These are phyloP conservation scores for Quadroppia sp. DNA, from an alignment of 2,888 invertebrate genomes.

Conservation along the genomic window DNA sequence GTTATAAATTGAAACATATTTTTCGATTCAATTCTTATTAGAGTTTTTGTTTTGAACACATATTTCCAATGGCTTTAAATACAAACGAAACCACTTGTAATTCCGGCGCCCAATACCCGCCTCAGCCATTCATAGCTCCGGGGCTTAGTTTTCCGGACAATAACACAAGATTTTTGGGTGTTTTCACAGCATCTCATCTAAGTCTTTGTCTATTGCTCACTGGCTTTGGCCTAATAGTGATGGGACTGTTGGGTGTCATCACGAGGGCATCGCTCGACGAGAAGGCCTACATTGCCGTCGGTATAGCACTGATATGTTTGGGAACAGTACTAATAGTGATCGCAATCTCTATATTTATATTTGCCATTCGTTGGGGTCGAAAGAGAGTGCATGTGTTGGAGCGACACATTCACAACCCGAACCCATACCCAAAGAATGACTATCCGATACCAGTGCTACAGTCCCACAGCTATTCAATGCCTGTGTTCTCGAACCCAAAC, in stretches of 20 bases:
- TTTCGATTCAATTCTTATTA: no score
- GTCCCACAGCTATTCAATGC: not conserved
- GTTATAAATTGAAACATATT: no score
- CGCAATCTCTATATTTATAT: conserved; percentile 17
- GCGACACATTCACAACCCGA: not conserved
- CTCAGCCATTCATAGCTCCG: conserved; percentile 13
- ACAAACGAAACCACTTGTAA: not conserved
- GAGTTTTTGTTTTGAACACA: not conserved
- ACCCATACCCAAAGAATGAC: not conserved
- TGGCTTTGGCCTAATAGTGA: conserved; percentile 35
- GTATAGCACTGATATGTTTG: conserved; percentile 27
- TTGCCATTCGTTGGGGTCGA: conserved; percentile 29
- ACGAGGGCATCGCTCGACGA: conserved; percentile 10
- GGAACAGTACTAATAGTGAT: not conserved
- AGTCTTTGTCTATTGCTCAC: conserved; percentile 25
- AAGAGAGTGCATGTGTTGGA: conserved; percentile 21
- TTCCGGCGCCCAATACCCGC: not conserved
- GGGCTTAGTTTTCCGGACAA: conserved; percentile 1
- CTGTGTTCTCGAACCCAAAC: not conserved
- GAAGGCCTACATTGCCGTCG: conserved; percentile 13
- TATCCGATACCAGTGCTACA: not conserved
- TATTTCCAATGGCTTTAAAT: not conserved
- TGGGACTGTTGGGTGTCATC: conserved; percentile 28
- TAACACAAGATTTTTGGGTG: conserved; percentile 26
- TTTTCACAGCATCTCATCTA: conserved; percentile 30